Conservation (phyloP, 1,140 invertebrate genomes). For the Drosophila azteca region DNA sequence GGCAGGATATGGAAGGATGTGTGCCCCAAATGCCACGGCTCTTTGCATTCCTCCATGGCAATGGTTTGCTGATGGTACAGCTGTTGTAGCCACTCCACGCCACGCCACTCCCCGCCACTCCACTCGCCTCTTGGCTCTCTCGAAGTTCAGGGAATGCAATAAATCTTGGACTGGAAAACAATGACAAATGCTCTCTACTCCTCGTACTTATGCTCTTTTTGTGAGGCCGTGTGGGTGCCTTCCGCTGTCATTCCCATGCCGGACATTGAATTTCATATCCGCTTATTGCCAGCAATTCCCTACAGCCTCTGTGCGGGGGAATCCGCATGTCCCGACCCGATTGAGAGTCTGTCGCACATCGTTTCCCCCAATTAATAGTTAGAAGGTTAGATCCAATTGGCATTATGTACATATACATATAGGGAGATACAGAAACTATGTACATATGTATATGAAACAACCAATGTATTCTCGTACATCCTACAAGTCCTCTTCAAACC, state of each 20-base stretch:
- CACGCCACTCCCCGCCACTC: too few relatives aligned
- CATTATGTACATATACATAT: too few relatives aligned
- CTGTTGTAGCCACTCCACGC: background rate
- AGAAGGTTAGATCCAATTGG: too few relatives aligned
- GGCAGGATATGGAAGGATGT: constrained; percentile 55
- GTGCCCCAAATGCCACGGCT: constrained; percentile 33
- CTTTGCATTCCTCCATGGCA: constrained; percentile 32
- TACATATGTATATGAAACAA: too few relatives aligned
- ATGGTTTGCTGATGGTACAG: constrained; percentile 15
- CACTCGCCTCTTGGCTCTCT: background rate
- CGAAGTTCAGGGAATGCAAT: constrained; percentile 58
- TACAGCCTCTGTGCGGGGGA: constrained; percentile 25
- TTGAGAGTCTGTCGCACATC: constrained; percentile 31
- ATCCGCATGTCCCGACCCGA: constrained; percentile 48
- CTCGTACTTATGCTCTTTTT: constrained; percentile 16
- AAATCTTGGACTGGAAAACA: constrained; percentile 77
- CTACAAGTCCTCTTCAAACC: too few relatives aligned
- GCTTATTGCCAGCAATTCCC: constrained; percentile 36
- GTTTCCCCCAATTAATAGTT: background rate
- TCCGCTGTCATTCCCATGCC: constrained; percentile 51
- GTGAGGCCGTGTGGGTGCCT: constrained; percentile 34
- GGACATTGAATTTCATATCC: constrained; percentile 76
- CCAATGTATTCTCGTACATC: too few relatives aligned
- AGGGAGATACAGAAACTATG: too few relatives aligned
- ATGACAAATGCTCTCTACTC: constrained; percentile 63